Percentiles rank a stretch among this genome's conserved stretches.
phyloP scores from a whole-genome alignment of 92 coral and sea anemone species.

The Epizoanthus stellaris region DNA sequence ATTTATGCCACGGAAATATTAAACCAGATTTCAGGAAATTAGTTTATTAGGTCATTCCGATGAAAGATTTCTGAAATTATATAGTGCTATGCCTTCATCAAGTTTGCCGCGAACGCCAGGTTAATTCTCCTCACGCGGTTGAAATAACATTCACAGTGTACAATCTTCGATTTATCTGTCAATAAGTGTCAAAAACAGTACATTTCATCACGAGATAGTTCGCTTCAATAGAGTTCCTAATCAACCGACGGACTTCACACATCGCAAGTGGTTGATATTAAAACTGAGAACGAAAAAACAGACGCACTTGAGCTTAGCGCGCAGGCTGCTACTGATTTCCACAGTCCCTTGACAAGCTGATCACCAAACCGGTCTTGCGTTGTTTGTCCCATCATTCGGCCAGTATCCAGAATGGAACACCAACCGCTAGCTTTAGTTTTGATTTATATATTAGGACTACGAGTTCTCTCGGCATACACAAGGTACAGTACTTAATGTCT shows the following conservation, averaged over 20 bases:
- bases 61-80: conserved; percentile 41
- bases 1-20: conserved; percentile 33
- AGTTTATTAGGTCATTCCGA: conserved; percentile 28
- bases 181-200: conserved; percentile 31
- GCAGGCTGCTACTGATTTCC: background rate
- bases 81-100: conserved; percentile 12
- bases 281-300: conserved; percentile 30
- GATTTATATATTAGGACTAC: conserved; percentile 12
- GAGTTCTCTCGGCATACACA: conserved; percentile 6
- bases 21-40: conserved; percentile 32
- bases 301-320: conserved; percentile 17
- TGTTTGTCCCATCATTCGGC: background rate
- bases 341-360: too few species aligned
- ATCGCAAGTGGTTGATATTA: conserved; percentile 37
- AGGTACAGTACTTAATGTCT: conserved; percentile 30
- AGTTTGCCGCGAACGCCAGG: conserved; percentile 21
- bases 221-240: conserved; percentile 31
- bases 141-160: conserved; percentile 36
- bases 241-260: conserved; percentile 36
- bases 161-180: conserved; percentile 37
- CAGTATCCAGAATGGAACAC: background rate
- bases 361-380: too few species aligned
- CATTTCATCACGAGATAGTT: conserved; percentile 48
- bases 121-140: conserved; percentile 33
- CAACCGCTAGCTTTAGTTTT: background rate